A percentile compares a stretch with the other conserved stretches of the same genome.
These are phyloP conservation scores for Drosophila basisetae DNA, from an alignment of 2,888 invertebrate genomes.

Conservation along the genomic window DNA sequence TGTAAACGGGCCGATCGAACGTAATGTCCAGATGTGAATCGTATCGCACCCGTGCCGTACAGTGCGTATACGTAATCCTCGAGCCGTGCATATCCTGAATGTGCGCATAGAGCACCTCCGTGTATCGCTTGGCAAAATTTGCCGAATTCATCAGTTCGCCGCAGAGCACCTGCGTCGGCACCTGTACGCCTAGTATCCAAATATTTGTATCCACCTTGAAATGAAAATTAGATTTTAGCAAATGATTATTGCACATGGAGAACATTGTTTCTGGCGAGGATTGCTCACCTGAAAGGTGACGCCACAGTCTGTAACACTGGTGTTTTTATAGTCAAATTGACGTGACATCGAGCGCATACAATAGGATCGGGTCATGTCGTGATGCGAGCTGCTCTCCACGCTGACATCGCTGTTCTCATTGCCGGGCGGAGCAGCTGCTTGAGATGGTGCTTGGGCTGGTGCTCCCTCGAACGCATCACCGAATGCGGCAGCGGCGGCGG, in stretches of 20 bases:
- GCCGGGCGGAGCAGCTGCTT: constrained; percentile 18
- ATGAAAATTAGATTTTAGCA: background rate
- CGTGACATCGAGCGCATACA: constrained; percentile 89
- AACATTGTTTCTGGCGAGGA: background rate
- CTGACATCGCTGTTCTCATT: constrained; percentile 32
- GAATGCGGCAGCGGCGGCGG: constrained; percentile 15
- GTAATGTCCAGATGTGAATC: constrained; percentile 91
- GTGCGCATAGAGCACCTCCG: constrained; percentile 93
- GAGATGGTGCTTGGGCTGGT: constrained; percentile 43
- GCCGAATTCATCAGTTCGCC: constrained; percentile 84
- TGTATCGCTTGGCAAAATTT: constrained; percentile 87
- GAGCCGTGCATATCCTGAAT: constrained; percentile 92
- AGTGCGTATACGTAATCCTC: constrained; percentile 92
- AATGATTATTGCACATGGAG: background rate
- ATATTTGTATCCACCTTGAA: constrained; percentile 91
- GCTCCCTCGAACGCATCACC: constrained; percentile 47
- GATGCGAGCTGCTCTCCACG: constrained; percentile 56
- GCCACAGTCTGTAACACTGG: constrained; percentile 91
- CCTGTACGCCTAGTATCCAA: constrained; percentile 88
- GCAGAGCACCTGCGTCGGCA: constrained; percentile 89
- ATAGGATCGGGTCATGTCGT: constrained; percentile 88
- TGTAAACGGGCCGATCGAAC: constrained; percentile 92
- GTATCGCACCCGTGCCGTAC: constrained; percentile 91
- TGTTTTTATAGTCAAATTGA: constrained; percentile 91
- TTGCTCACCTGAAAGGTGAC: constrained; percentile 88